A percentile compares a stretch with the other conserved stretches of the same genome.
These are phyloP conservation scores for Denticeps clupeoides DNA, from an alignment of 2,797 vertebrate genomes.

Conservation along the genomic window DNA sequence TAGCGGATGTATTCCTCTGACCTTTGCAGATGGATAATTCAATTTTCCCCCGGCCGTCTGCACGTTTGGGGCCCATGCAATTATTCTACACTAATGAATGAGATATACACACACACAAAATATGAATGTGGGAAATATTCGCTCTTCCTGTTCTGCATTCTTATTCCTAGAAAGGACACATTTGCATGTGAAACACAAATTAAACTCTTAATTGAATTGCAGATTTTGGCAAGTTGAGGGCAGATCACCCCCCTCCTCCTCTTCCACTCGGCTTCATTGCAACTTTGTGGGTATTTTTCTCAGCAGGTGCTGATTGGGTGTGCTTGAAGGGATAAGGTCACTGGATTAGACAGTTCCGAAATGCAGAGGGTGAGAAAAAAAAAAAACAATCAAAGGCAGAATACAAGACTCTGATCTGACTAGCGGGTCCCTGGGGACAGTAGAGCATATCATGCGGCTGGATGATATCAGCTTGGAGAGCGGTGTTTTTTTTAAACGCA, in stretches of 20 bases:
- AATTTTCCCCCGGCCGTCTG: constrained; percentile 35
- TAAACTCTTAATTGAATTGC: constrained; percentile 40
- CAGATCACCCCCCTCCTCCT: constrained; percentile 1
- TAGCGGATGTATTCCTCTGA: constrained; percentile 26
- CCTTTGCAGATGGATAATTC: constrained; percentile 44
- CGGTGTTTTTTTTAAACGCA: too few relatives aligned
- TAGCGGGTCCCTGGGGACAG: background rate
- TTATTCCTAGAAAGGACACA: constrained; percentile 50
- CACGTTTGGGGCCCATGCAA: constrained; percentile 34
- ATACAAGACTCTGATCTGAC: background rate
- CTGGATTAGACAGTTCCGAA: background rate
- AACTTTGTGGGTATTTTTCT: constrained; percentile 26
- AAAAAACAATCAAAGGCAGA: background rate
- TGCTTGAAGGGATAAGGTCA: background rate
- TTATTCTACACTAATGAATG: constrained; percentile 50
- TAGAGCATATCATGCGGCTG: background rate
- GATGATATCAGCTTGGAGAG: background rate
- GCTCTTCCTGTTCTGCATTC: constrained; percentile 18
- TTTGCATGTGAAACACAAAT: constrained; percentile 57
- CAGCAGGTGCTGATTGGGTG: constrained; percentile 36
- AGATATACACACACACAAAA: constrained; percentile 35
- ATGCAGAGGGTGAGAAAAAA: background rate
- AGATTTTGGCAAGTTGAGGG: constrained; percentile 21
- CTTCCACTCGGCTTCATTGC: constrained; percentile 10
- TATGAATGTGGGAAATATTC: too few relatives aligned